Percentiles rank a stretch among this genome's conserved stretches.
phyloP scores from a whole-genome alignment of 2,888 invertebrate species.

The Steinernema hermaphroditum region DNA sequence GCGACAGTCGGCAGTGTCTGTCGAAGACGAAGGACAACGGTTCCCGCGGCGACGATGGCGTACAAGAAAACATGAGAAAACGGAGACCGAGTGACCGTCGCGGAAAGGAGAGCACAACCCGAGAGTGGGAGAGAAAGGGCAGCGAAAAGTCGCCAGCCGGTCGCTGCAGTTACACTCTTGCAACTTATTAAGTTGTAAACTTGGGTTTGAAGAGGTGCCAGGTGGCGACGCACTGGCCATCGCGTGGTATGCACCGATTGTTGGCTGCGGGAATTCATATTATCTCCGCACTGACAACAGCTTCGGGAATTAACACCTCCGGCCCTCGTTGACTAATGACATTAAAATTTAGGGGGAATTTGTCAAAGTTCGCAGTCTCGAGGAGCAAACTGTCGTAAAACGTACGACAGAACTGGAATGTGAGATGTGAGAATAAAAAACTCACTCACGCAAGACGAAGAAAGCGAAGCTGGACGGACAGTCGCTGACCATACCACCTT shows the following conservation, averaged over 20 bases:
- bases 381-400: background rate
- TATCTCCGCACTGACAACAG: background rate
- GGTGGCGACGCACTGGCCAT: background rate
- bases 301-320: slow-evolving; percentile 2
- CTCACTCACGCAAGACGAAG: background rate
- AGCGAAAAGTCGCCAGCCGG: slow-evolving; percentile 22
- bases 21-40: background rate
- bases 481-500: slow-evolving; percentile 21
- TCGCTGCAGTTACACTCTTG: slow-evolving; percentile 21
- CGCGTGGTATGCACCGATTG: background rate
- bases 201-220: slow-evolving; percentile 28
- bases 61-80: slow-evolving; percentile 27
- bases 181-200: slow-evolving; percentile 31
- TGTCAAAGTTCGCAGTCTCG: background rate
- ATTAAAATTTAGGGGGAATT: slow-evolving; percentile 12
- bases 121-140: slow-evolving; percentile 24
- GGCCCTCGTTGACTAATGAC: slow-evolving; percentile 9
- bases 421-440: background rate
- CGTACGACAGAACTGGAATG: background rate
- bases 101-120: background rate
- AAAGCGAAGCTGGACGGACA: slow-evolving; percentile 16
- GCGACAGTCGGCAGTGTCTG: slow-evolving; percentile 26
- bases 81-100: slow-evolving; percentile 20
- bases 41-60: slow-evolving; percentile 11
- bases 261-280: background rate